Evolutionary conservation across 2,888 invertebrate genomes (phyloP).

Genomic region (Busseola fusca): DNA sequence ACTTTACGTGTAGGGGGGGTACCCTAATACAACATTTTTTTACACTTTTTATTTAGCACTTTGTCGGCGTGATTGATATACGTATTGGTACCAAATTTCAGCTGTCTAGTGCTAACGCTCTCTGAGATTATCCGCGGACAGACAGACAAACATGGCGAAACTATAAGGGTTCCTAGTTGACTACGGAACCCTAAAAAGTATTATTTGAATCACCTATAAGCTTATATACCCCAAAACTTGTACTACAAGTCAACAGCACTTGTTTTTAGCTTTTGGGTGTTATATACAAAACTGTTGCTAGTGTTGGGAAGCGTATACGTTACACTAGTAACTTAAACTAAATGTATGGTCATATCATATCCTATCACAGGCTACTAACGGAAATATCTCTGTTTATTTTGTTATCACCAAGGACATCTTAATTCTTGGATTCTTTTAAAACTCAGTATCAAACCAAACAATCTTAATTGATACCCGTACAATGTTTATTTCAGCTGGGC

Average conservation of each 20-base stretch:
- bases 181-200: too few relatives aligned
- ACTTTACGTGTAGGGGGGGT: too few relatives aligned
- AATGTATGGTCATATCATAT: neutral
- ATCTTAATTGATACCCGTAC: neutral
- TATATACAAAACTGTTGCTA: neutral
- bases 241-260: neutral
- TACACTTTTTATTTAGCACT: too few relatives aligned
- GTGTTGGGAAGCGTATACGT: neutral
- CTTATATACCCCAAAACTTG: neutral
- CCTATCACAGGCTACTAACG: too few relatives aligned
- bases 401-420: neutral
- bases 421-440: neutral
- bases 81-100: too few relatives aligned
- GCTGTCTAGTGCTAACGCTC: too few relatives aligned
- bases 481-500: slow-evolving; percentile 77
- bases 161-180: too few relatives aligned
- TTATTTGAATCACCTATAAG: neutral
- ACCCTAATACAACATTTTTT: too few relatives aligned
- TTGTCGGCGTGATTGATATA: too few relatives aligned
- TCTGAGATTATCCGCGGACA: too few relatives aligned
- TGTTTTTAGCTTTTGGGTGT: neutral
- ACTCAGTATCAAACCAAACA: neutral
- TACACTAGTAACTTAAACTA: neutral
- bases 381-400: neutral
- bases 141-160: too few relatives aligned